Evolutionary conservation across 2,888 invertebrate species (phyloP), one percentile per base, ranked within the genome.

Genomic region (Drosophila anomelani): DNA sequence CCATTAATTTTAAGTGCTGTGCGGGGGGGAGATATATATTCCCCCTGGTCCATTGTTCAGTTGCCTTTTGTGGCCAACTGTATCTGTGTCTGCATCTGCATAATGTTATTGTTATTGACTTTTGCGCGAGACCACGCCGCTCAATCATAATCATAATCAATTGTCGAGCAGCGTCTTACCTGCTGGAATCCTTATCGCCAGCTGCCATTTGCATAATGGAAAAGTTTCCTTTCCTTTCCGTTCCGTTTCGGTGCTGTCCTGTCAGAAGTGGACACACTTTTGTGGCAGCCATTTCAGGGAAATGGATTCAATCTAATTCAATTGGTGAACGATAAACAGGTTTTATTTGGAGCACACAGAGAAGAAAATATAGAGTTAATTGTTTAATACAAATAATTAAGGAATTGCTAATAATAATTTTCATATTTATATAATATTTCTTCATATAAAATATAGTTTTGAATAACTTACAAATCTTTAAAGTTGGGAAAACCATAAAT

Each of bases 121-220:
- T 81, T 88, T 75, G 77, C 81, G 80, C 77, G 80, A 41, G 41
- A 41, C 44, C 34, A 23, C 34, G 51, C 67, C 77, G 75, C 77
- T 87, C 88, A 89, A 89, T 87, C 89, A 89, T 89, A 89, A 85
- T 87, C 86, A 88, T 76, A 89, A 85, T 83, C 84, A 84, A 85
- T 85, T 85, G 77, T 79, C 77, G 67, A 13, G 39, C 20, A 26
- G 29, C 34, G 61, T 51, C 71, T 75, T 82, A 83, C 83, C 83
- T 86, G 87, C 78, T 63, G 29, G 43, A 46, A 44, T 47, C 55
- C 86, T 80, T 85, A 83, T 88, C 86, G 61, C 59, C 8, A 43
- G 62, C 64, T 54, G 69, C 57, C 78, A 89, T 88, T 89, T 81
- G 77, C 85, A 90, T 81, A 83, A 78, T 74, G 68, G 64, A 56